A percentile compares a stretch with the other conserved stretches of the same genome.
These are phyloP conservation scores for Serrognathus titanus DNA, from an alignment of 2,888 invertebrate genomes.

Conservation along the genomic window DNA sequence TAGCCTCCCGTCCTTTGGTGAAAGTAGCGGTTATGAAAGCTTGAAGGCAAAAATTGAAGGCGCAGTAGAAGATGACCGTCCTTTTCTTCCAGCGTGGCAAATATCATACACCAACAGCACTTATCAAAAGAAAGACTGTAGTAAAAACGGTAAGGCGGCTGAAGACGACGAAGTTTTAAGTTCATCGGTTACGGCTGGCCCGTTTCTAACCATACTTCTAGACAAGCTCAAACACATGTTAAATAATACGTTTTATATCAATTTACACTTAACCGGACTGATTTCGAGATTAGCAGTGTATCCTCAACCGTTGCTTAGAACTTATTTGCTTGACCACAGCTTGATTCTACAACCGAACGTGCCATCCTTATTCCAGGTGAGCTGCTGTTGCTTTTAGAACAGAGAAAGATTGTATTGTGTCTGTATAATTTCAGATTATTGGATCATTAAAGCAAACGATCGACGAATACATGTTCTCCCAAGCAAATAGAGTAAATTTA, in stretches of 20 bases:
- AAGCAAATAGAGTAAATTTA: conserved; percentile 59
- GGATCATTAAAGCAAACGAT: conserved; percentile 81
- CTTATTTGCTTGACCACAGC: conserved; percentile 82
- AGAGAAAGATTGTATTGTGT: not conserved
- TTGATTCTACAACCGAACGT: conserved; percentile 86
- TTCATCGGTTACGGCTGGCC: conserved; percentile 56
- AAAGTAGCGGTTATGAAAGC: conserved; percentile 77
- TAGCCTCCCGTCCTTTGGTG: conserved; percentile 68
- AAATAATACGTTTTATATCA: conserved; percentile 78
- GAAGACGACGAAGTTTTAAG: conserved; percentile 50
- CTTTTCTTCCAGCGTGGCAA: conserved; percentile 37
- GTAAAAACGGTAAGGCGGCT: conserved; percentile 44
- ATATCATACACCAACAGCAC: conserved; percentile 31
- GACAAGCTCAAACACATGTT: conserved; percentile 80
- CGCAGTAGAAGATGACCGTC: conserved; percentile 31
- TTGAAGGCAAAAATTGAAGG: conserved; percentile 60
- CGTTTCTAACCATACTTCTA: conserved; percentile 77
- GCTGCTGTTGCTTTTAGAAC: not conserved
- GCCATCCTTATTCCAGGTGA: conserved; percentile 85
- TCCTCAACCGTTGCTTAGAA: conserved; percentile 84
- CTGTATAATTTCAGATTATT: conserved; percentile 56
- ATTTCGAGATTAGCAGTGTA: conserved; percentile 82
- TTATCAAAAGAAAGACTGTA: conserved; percentile 15
- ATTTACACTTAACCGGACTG: conserved; percentile 83
- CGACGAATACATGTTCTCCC: conserved; percentile 68